Conservation (phyloP, 2,888 invertebrate genomes). For the Zeuzera pyrina region DNA sequence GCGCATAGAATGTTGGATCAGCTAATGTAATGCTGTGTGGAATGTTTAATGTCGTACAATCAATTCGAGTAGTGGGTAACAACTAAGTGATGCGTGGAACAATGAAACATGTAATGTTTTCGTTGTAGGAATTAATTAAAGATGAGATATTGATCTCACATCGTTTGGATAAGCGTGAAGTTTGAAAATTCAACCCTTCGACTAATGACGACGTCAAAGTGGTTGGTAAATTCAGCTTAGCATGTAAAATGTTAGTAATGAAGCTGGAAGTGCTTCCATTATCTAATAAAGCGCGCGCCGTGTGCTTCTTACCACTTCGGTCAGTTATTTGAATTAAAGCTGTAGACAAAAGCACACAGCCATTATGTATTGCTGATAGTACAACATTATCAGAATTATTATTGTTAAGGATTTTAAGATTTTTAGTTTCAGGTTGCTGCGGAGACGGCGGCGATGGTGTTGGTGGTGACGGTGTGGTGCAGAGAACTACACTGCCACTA, state of each 20-base stretch:
- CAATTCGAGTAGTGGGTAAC: conserved; percentile 4
- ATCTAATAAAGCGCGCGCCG: conserved; percentile 13
- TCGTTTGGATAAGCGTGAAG: conserved; percentile 3
- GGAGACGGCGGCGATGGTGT: neutral
- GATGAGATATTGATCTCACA: conserved; percentile 4
- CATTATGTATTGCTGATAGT: conserved; percentile 5
- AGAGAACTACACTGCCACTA: neutral
- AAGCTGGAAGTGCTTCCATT: conserved; percentile 13
- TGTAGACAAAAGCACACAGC: conserved; percentile 14
- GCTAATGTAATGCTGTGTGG: no score
- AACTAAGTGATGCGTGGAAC: conserved; percentile 8
- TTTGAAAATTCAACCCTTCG: conserved; percentile 9
- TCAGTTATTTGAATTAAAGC: conserved; percentile 14
- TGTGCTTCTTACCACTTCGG: conserved; percentile 10
- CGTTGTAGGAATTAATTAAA: conserved; percentile 1
- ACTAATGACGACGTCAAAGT: conserved; percentile 7
- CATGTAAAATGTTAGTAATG: neutral
- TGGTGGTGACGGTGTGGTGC: no score
- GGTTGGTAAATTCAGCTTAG: neutral
- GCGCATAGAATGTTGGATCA: conserved; percentile 8
- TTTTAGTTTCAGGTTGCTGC: neutral
- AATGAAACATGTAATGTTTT: conserved; percentile 5
- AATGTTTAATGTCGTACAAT: no score
- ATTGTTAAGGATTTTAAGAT: neutral
- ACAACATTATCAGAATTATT: no score